Conservation (phyloP, 2,888 invertebrate species). For the Ophion ventricosus region DNA sequence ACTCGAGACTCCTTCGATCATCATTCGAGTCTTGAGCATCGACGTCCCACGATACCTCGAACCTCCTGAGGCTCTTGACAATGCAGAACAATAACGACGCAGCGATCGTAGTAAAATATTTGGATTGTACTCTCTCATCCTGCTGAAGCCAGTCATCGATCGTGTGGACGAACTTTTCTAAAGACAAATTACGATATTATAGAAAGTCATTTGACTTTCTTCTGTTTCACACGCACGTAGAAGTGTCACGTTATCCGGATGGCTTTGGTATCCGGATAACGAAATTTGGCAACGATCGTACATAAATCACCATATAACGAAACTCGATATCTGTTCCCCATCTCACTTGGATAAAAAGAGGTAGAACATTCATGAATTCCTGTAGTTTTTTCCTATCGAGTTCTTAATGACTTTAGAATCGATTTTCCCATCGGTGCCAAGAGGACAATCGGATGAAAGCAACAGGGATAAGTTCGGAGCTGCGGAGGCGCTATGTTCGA, state of each 20-base stretch:
- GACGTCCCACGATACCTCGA: constrained; percentile 72
- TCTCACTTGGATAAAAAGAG: background rate
- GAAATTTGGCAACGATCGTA: background rate
- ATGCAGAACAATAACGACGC: constrained; percentile 2
- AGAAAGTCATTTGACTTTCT: background rate
- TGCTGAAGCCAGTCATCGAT: constrained; percentile 17
- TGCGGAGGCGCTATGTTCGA: too few species aligned
- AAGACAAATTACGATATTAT: constrained; percentile 9
- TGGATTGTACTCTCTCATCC: constrained; percentile 27
- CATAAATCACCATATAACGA: background rate
- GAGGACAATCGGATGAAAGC: constrained; percentile 9
- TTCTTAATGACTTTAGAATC: constrained; percentile 56
- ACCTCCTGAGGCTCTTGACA: constrained; percentile 37
- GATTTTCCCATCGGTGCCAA: constrained; percentile 34
- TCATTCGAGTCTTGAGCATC: constrained; percentile 70
- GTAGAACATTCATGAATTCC: background rate
- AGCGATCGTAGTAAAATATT: constrained; percentile 51
- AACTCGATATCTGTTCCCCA: background rate
- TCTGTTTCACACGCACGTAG: background rate
- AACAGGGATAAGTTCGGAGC: background rate
- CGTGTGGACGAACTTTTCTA: constrained; percentile 9
- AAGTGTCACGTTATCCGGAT: constrained; percentile 2
- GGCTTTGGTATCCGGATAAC: background rate
- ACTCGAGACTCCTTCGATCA: constrained; percentile 71
- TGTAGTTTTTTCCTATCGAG: constrained; percentile 16